Base-by-base conservation (phyloP, 2,113 vertebrate genomes). In the Lota lota region DNA sequence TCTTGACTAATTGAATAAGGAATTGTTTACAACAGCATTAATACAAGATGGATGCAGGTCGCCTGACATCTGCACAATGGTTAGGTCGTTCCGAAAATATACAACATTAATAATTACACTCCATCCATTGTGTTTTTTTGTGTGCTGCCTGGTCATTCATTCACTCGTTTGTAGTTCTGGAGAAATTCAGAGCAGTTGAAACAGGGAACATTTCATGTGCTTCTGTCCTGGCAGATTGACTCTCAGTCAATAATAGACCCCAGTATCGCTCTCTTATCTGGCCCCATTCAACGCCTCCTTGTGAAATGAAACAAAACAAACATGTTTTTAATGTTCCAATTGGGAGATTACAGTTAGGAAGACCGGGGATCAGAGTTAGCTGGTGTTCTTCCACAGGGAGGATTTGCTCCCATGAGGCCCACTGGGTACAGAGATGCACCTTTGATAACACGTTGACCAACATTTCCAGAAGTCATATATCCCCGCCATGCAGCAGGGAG, bases 361-460 rank as follows among this genome's bases (percentile, higher is more conserved):
- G 61, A 47, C 69, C 17, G 73, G 19, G 71, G 73, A 82, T 84
- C 82, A 76, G 76, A 82, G 50, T 83, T 85, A 79, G 80, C 64
- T 70, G 76, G 21, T 70, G 61, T 14, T 82, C 88, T 86, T 79
- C 75, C 90, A n/a, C n/a, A n/a, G n/a, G n/a, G n/a, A n/a, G n/a
- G n/a, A n/a, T n/a, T 89, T 84, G 11, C 22, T 89, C 83, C 70
- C 79, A 66, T 62, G 63, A 63, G 70, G 77, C 74, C 87, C 73
- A 91, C 89, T 88, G 51, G 79, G 18, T 81, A 14, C 51, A 75
- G 67, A 58, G 80, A 88, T 75, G 89, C 6, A 60, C 65, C 14
- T 22, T 60, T 61, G 87, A 90, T 91, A 88, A 87, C 87, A 53
- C 85, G 84, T 89, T 91, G 82, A 86, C 87, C 71, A 76, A 73